Evolutionary conservation across 2,888 invertebrate genomes (phyloP).

Genomic region (Rhorus exstirpatorius): DNA sequence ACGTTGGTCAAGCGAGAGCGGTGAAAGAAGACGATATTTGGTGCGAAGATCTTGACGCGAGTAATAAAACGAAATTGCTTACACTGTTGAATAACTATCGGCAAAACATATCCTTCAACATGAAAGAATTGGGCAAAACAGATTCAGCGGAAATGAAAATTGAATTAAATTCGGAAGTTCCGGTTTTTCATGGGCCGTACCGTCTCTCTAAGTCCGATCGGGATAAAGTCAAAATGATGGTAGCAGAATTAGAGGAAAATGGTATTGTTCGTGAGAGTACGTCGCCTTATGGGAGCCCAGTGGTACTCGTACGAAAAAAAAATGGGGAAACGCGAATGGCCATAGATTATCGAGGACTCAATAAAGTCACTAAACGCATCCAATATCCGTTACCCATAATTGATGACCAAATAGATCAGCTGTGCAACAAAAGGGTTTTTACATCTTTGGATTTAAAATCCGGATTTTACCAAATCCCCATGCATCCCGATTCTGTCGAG

Average conservation of each 20-base stretch:
- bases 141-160: conserved; percentile 39
- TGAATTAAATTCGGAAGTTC: conserved; percentile 12
- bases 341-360: conserved; percentile 77
- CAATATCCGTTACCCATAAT: conserved; percentile 82
- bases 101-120: conserved; percentile 21
- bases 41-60: conserved; percentile 19
- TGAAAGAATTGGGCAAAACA: conserved; percentile 51
- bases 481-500: conserved; percentile 49
- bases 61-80: background rate
- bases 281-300: conserved; percentile 73
- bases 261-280: conserved; percentile 69
- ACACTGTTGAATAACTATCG: conserved; percentile 48
- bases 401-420: conserved; percentile 80
- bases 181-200: conserved; percentile 67
- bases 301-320: conserved; percentile 74
- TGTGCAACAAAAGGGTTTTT: conserved; percentile 76
- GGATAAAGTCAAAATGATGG: conserved; percentile 64
- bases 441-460: conserved; percentile 78
- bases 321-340: conserved; percentile 71
- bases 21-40: conserved; percentile 35
- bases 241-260: conserved; percentile 66
- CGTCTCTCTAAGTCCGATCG: conserved; percentile 67
- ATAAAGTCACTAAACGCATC: conserved; percentile 78
- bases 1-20: too few relatives aligned
- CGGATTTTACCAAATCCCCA: conserved; percentile 71